phyloP scores from a whole-genome alignment of 2,113 vertebrate genomes.

The Peromyscus maniculatus region DNA sequence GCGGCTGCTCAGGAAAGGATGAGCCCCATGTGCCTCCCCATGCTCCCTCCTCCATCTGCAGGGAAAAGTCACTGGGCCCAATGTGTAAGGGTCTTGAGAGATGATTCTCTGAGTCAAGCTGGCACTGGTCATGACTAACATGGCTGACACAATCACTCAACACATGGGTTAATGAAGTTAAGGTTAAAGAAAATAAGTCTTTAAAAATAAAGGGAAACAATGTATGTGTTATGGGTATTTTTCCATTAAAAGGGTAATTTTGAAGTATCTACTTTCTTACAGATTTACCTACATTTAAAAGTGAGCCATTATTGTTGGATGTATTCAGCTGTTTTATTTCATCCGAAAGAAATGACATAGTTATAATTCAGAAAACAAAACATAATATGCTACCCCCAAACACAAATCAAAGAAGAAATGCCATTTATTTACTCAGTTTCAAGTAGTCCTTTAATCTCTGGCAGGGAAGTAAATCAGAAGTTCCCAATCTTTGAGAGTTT shows the following conservation, averaged over 20 bases:
- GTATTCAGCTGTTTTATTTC: not conserved
- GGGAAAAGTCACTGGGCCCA: not conserved
- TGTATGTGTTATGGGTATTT: not conserved
- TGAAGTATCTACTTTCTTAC: not conserved
- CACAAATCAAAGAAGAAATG: not conserved
- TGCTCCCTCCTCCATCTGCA: not conserved
- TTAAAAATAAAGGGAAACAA: not conserved
- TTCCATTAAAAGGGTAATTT: not conserved
- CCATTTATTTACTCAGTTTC: not conserved
- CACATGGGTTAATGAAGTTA: not conserved
- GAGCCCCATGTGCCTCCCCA: too few relatives aligned
- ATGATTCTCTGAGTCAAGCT: not conserved
- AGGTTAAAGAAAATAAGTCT: not conserved
- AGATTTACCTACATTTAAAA: not conserved
- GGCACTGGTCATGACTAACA: not conserved
- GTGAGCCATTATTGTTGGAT: not conserved
- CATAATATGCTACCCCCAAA: not conserved
- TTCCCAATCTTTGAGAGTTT: not conserved
- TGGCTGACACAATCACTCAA: not conserved
- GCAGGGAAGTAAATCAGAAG: not conserved
- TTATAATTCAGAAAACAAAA: not conserved
- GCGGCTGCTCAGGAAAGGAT: not conserved
- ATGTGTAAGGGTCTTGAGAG: not conserved
- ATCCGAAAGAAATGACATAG: not conserved
- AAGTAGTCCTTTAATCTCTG: not conserved